Percentiles rank a stretch among this genome's conserved stretches.
These are phyloP conservation scores for Pseudomyrmex concolor DNA, from an alignment of 1,140 invertebrate species.

Conservation along the genomic window DNA sequence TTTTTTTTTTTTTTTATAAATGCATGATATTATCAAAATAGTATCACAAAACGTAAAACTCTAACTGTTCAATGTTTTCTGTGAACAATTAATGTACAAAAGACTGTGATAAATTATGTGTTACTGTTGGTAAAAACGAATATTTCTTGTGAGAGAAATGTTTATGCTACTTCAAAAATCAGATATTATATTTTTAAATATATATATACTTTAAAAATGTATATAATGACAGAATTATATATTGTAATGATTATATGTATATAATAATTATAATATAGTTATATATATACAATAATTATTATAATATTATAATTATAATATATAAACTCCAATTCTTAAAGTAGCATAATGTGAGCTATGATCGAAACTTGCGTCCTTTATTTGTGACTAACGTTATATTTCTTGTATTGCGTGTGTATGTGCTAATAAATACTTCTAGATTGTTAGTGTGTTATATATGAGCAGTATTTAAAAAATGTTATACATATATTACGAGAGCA, in stretches of 20 bases:
- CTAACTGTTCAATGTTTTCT: slow-evolving; percentile 20
- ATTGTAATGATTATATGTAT: too few relatives aligned
- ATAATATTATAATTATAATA: too few relatives aligned
- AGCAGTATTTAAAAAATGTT: slow-evolving; percentile 61
- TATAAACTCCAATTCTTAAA: too few relatives aligned
- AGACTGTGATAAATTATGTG: slow-evolving; percentile 69
- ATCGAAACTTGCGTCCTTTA: slow-evolving; percentile 54
- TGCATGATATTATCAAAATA: too few relatives aligned
- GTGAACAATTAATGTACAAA: slow-evolving; percentile 58
- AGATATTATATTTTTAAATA: slow-evolving; percentile 65
- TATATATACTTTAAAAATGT: too few relatives aligned
- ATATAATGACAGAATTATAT: too few relatives aligned
- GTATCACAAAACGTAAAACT: not conserved
- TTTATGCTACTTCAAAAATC: slow-evolving; percentile 30
- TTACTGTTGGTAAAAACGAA: slow-evolving; percentile 39
- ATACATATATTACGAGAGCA: slow-evolving; percentile 43
- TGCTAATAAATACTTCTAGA: slow-evolving; percentile 46
- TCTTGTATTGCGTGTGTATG: slow-evolving; percentile 56
- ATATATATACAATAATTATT: too few relatives aligned
- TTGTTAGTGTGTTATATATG: slow-evolving; percentile 54
- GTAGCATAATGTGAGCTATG: slow-evolving; percentile 31
- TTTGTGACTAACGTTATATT: slow-evolving; percentile 36
- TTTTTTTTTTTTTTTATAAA: too few relatives aligned
- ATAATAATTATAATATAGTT: too few relatives aligned
- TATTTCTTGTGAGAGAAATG: slow-evolving; percentile 54